A percentile compares a stretch with the other conserved stretches of the same genome.
Conservation (phyloP, 2,113 vertebrate species). For the Brienomyrus brachyistius region DNA sequence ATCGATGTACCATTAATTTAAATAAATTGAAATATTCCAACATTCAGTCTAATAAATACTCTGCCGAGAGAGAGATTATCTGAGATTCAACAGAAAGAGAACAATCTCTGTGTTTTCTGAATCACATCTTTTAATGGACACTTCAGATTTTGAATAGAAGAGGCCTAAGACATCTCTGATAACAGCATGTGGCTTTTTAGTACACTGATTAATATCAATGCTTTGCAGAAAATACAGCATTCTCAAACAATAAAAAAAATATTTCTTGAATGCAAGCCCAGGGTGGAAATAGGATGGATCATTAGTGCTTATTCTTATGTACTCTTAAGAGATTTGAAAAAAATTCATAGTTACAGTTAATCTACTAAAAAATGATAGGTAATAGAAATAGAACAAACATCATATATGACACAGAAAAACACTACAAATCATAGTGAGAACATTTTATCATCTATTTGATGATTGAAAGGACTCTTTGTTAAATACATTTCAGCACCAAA, state of each 20-base stretch:
- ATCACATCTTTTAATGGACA: neutral
- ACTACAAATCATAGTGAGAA: neutral
- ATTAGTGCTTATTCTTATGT: neutral
- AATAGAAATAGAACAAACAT: neutral
- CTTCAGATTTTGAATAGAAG: neutral
- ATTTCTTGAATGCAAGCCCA: conserved; percentile 5
- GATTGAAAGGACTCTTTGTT: neutral
- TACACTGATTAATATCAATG: neutral
- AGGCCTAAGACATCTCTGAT: neutral
- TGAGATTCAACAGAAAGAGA: neutral
- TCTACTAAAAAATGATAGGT: neutral
- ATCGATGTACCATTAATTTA: neutral
- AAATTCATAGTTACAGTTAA: neutral
- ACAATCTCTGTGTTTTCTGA: neutral
- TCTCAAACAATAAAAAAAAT: neutral
- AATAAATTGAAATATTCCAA: neutral
- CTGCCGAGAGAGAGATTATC: neutral
- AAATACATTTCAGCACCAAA: neutral
- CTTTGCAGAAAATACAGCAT: neutral
- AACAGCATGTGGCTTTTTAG: neutral
- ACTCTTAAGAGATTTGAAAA: neutral
- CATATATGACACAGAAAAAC: neutral
- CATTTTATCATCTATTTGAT: neutral
- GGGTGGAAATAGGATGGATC: neutral
- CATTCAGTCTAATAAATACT: neutral